Evolutionary conservation across 2,797 vertebrate genomes (phyloP), one percentile per base, ranked within the genome.

Genomic region (Euphonia xanthogaster): DNA sequence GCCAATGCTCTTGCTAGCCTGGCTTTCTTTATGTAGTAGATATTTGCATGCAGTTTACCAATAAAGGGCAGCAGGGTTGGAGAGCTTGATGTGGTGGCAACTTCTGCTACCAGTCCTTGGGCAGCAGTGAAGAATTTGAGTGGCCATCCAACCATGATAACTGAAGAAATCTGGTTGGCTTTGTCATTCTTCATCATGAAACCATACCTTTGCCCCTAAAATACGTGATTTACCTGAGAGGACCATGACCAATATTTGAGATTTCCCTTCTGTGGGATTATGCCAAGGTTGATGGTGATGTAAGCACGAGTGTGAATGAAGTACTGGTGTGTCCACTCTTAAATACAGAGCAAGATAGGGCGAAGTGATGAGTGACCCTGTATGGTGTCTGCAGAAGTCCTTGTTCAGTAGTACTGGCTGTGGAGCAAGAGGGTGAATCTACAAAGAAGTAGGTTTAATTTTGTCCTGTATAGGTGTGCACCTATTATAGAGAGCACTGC

Each of bases 271-370:
- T 28, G 30, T 68, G 57, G 47, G n/a, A 53, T 61, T 61, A 40
- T 19, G 27, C 22, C 25, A 12, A 25, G 22, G 50, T 27, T 65
- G 31, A 7, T 24, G 15, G 5, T 71, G 42, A 35, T 60, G 8
- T 50, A 25, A 58, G 22, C 20, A 31, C 0, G 0, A 51, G 8
- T 44, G 6, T 54, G 17, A 48, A 35, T 62, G 73, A 58, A 23
- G 17, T 54, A 19, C 28, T 45, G 28, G 9, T 77, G 12, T 67
- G 19, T 81, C 55, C 30, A 21, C 27, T 57, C 24, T 40, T 48
- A 48, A 50, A 37, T 75, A 48, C 8, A 2, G 31, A 67, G 53
- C 25, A 73, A 40, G 47, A 31, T 33, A 54, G 25, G 33, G 51
- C 25, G 71, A 76, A 72, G 51, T 27, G 6, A 31, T 0, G 7